phyloP scores from a whole-genome alignment of 2,888 invertebrate species.

The Cremastinae sp. region DNA sequence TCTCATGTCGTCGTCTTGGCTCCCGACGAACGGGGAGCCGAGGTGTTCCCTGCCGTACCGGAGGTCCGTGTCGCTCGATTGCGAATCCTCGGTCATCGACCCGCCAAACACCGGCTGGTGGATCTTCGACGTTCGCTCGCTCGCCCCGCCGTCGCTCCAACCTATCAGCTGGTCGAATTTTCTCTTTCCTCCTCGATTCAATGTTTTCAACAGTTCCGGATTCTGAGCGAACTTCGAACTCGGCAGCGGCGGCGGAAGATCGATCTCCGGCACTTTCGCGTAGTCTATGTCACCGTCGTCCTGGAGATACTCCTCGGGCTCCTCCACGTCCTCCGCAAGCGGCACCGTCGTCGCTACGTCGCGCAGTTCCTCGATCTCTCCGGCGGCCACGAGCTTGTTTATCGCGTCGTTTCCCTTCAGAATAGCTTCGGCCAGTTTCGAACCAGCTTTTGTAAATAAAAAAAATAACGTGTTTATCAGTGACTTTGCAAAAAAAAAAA shows the following conservation, averaged over 20 bases:
- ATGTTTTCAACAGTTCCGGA: constrained; percentile 75
- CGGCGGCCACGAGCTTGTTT: constrained; percentile 89
- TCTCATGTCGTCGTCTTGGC: constrained; percentile 73
- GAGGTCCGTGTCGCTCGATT: constrained; percentile 73
- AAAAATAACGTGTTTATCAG: too few relatives aligned
- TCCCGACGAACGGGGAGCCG: constrained; percentile 64
- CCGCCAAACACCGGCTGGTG: constrained; percentile 76
- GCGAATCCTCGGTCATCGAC: constrained; percentile 72
- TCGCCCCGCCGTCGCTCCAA: constrained; percentile 73
- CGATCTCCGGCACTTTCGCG: constrained; percentile 76
- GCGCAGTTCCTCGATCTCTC: constrained; percentile 90
- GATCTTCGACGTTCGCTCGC: constrained; percentile 71
- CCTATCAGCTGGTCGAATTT: constrained; percentile 79
- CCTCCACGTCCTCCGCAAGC: constrained; percentile 81
- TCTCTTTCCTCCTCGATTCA: constrained; percentile 77
- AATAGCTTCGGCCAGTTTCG: constrained; percentile 89
- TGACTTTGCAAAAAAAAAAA: too few relatives aligned
- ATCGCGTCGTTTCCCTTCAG: constrained; percentile 89
- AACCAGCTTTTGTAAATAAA: constrained; percentile 86
- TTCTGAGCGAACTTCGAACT: constrained; percentile 80
- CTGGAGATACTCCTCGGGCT: constrained; percentile 79
- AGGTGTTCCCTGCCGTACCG: constrained; percentile 66
- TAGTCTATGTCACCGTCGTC: constrained; percentile 81
- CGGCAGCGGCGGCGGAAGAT: constrained; percentile 78
- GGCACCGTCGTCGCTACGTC: constrained; percentile 89